Evolutionary conservation across 2,888 invertebrate genomes (phyloP).

Genomic region (Shargacucullia verbasci): DNA sequence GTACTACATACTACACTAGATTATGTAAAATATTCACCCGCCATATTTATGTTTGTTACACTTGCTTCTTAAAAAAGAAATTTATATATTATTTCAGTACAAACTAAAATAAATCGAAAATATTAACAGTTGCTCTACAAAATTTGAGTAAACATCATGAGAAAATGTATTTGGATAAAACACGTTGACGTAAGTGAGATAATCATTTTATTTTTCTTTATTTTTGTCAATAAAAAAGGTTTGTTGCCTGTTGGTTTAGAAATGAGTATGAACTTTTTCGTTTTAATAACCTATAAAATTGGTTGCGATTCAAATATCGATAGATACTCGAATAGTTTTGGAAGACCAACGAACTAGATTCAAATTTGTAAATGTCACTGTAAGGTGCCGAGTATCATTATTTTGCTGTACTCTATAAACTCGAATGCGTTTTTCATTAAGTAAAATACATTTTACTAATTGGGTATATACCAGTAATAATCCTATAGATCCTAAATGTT

Average conservation of each 20-base stretch:
- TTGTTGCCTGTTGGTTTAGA: neutral
- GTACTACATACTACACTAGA: no score
- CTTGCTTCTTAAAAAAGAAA: conserved; percentile 11
- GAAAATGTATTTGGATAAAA: conserved; percentile 44
- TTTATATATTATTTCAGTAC: conserved; percentile 17
- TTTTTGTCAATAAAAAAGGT: neutral
- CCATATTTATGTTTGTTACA: conserved; percentile 21
- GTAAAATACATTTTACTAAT: no score
- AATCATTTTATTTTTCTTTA: conserved; percentile 11
- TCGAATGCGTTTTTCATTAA: no score
- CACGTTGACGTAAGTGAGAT: conserved; percentile 40
- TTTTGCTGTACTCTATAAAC: no score
- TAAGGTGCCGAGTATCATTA: no score
- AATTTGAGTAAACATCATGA: conserved; percentile 65
- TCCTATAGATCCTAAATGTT: no score
- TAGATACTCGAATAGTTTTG: no score
- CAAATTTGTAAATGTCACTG: no score
- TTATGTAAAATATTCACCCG: conserved; percentile 24
- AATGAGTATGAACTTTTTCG: conserved; percentile 17
- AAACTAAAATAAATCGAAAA: conserved; percentile 63
- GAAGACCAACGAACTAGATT: no score
- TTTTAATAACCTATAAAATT: no score
- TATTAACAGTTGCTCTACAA: conserved; percentile 57
- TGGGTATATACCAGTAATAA: no score
- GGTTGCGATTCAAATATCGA: no score